Evolutionary conservation across 2,113 vertebrate genomes (phyloP).

Genomic region (Archocentrus centrarchus): DNA sequence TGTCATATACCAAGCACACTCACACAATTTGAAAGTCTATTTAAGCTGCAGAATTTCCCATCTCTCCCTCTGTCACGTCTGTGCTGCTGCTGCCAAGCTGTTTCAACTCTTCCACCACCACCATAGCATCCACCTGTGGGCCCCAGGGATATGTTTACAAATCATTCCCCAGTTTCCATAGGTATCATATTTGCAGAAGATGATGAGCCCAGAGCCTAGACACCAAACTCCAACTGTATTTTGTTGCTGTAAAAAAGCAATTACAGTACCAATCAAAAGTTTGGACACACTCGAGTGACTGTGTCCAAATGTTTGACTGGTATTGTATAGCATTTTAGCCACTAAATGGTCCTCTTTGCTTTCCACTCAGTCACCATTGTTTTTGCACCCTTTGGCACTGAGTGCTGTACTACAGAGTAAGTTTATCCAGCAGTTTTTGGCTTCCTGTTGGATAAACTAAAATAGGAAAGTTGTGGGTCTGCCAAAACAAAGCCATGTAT

Average conservation of each 20-base stretch:
- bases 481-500: background rate
- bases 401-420: background rate
- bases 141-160: background rate
- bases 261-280: too few relatives aligned
- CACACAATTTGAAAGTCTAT: background rate
- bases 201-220: background rate
- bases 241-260: background rate
- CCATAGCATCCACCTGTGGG: background rate
- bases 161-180: background rate
- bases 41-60: background rate
- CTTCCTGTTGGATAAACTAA: background rate
- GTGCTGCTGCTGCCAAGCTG: background rate
- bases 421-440: background rate
- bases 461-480: background rate
- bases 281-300: too few relatives aligned
- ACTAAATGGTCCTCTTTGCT: background rate
- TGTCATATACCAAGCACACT: background rate
- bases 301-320: too few relatives aligned
- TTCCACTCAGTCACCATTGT: background rate
- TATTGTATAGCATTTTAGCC: background rate
- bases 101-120: background rate
- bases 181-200: background rate
- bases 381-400: background rate
- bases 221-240: background rate
- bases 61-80: background rate